A percentile compares a stretch with the other conserved stretches of the same genome.
Conservation (phyloP, 2,797 vertebrate genomes). For the Limnodromus scolopaceus region DNA sequence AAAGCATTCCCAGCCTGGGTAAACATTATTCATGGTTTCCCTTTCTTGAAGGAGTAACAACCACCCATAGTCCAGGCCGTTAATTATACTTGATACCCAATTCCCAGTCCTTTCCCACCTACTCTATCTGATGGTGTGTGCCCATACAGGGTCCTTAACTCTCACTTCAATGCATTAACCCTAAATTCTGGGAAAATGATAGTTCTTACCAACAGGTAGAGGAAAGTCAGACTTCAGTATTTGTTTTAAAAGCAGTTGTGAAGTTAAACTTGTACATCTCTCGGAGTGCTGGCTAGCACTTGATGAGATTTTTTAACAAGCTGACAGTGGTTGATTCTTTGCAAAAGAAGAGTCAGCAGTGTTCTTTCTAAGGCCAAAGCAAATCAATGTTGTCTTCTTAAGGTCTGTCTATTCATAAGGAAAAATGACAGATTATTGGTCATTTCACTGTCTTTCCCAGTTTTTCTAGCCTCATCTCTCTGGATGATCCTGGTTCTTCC, state of each 20-base stretch:
- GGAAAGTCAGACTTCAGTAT: background rate
- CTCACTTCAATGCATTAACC: background rate
- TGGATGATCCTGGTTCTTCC: background rate
- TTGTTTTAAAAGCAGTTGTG: background rate
- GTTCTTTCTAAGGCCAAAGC: background rate
- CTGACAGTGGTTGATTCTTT: background rate
- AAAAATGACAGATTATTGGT: background rate
- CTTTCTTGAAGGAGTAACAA: background rate
- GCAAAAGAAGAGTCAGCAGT: background rate
- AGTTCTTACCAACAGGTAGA: background rate
- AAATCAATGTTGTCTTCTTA: background rate
- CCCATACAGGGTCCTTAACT: background rate
- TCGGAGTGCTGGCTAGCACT: background rate
- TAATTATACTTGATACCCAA: background rate
- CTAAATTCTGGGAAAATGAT: background rate
- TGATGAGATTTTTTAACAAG: background rate
- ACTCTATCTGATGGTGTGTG: background rate
- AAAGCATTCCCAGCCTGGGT: background rate
- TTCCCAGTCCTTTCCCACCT: background rate
- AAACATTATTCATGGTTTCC: background rate
- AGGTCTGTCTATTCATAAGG: background rate
- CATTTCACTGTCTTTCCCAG: background rate
- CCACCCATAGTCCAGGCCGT: background rate
- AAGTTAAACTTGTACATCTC: background rate
- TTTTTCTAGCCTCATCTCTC: background rate